Percentiles rank a stretch among this genome's conserved stretches.
Evolutionary conservation across 2,797 vertebrate genomes (phyloP).

Genomic region (Neostethus bicornis): DNA sequence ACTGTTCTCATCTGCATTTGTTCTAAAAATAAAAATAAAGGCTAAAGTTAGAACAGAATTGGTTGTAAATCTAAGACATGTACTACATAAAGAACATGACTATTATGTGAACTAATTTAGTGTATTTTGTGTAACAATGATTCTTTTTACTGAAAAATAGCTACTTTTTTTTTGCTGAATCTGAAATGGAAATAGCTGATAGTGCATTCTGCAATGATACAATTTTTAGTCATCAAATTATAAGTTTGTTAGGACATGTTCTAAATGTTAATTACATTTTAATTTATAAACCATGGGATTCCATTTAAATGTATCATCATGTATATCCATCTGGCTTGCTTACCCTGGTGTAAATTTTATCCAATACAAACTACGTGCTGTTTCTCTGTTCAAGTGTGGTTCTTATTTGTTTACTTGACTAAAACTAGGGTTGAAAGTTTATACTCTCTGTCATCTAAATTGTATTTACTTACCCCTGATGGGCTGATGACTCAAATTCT

Average conservation of each 20-base stretch:
- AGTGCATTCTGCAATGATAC: too few species aligned
- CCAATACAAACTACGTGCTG: background rate
- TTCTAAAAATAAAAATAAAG: slow-evolving; percentile 68
- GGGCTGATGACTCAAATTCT: slow-evolving; percentile 31
- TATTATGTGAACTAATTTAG: too few species aligned
- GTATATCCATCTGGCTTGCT: background rate
- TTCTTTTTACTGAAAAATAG: too few species aligned
- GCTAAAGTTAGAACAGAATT: background rate
- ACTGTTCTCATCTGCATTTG: slow-evolving; percentile 82
- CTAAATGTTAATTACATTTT: background rate
- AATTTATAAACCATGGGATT: background rate
- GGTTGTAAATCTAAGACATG: background rate
- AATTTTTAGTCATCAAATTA: too few species aligned
- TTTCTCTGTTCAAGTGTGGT: slow-evolving; percentile 23
- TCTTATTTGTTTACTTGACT: slow-evolving; percentile 17
- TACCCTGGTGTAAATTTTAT: background rate
- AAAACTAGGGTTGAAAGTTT: slow-evolving; percentile 29
- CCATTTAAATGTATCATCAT: too few species aligned
- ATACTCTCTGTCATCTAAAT: slow-evolving; percentile 31
- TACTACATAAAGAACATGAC: too few species aligned
- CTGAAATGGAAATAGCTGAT: too few species aligned
- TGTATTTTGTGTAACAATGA: too few species aligned
- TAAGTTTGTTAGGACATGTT: too few species aligned
- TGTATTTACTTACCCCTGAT: slow-evolving; percentile 24
- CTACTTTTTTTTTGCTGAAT: too few species aligned